Evolutionary conservation across 2,888 invertebrate species (phyloP), one percentile per base, ranked within the genome.

Genomic region (Holacanthella duospinosa): DNA sequence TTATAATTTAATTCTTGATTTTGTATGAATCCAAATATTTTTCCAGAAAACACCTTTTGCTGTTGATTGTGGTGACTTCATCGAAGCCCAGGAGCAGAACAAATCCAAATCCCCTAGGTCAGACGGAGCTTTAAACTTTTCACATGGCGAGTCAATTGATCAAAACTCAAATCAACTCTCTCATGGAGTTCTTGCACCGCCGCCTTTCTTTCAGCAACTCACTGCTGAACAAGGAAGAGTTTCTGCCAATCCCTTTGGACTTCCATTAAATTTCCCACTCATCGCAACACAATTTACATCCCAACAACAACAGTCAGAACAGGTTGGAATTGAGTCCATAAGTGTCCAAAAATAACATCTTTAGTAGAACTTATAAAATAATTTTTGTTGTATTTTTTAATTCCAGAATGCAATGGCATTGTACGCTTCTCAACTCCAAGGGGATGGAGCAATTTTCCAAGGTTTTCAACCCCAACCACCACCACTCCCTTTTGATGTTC

Each of bases 51-150:
- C 44, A 21, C 84, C 84, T 58, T 84, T 85, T 76, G 84, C 84
- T 29, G 78, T 84, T 43, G 84, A 84, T 75, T 84, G 84, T 74
- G 84, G 84, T 6, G 48, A 48, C n/a, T 48, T 48, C n/a, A 48
- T 48, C n/a, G 48, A 48, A 48, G 48, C 12, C 21, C 48, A 48
- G n/a, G 48, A 48, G n/a, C 6, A 36, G 36, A 21, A 9, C 12
- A 48, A 48, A 21, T 9, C 48, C 4, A 48, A 48, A 21, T 48
- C 48, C 6, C 48, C 48, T 4, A 16, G 16, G 6, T 12, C 36
- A 6, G 36, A 16, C n/a, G n/a, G n/a, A n/a, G n/a, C n/a, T 16
- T 12, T 36, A 16, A 36, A 16, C 36, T 36, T 36, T 16, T 9
- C 12, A n/a, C 48, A 48, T 4, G 21, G 12, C 16, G 4, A 6